phyloP scores from a whole-genome alignment of 1,140 invertebrate species.

The Subanguina moxae region DNA sequence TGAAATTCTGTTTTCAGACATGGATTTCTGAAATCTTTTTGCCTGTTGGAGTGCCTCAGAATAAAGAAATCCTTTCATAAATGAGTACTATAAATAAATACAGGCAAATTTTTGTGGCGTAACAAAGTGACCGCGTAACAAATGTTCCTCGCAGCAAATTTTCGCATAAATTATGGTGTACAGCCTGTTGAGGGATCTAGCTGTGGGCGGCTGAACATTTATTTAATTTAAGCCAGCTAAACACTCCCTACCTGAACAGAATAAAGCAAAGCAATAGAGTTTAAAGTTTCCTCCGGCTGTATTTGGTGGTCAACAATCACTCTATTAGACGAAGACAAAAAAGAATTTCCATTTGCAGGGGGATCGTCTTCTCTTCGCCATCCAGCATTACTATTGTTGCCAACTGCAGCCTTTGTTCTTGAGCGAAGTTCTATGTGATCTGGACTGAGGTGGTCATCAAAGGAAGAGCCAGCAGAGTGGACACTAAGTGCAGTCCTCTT shows the following conservation, averaged over 20 bases:
- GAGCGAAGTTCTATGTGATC: conserved; percentile 1
- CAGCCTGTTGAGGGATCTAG: no score
- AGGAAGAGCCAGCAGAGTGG: neutral
- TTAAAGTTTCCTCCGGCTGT: conserved; percentile 19
- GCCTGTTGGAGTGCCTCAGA: no score
- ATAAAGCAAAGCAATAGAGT: conserved; percentile 27
- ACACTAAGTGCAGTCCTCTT: neutral
- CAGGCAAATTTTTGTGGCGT: no score
- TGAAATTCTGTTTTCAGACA: no score
- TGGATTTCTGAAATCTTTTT: no score
- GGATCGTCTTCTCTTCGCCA: conserved; percentile 15
- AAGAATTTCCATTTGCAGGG: conserved; percentile 2
- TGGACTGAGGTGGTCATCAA: conserved; percentile 1
- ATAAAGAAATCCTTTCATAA: no score
- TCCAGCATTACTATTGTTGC: neutral
- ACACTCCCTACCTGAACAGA: conserved; percentile 15
- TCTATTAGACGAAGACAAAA: conserved; percentile 10
- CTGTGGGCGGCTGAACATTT: no score
- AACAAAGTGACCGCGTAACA: no score
- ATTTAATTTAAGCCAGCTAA: neutral
- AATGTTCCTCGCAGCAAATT: no score
- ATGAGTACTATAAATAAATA: no score
- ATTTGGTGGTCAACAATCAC: conserved; percentile 17
- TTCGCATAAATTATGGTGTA: no score
- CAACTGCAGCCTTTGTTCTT: neutral